Evolutionary conservation across 1,140 invertebrate genomes (phyloP).

Genomic region (Drosophila murphyi): DNA sequence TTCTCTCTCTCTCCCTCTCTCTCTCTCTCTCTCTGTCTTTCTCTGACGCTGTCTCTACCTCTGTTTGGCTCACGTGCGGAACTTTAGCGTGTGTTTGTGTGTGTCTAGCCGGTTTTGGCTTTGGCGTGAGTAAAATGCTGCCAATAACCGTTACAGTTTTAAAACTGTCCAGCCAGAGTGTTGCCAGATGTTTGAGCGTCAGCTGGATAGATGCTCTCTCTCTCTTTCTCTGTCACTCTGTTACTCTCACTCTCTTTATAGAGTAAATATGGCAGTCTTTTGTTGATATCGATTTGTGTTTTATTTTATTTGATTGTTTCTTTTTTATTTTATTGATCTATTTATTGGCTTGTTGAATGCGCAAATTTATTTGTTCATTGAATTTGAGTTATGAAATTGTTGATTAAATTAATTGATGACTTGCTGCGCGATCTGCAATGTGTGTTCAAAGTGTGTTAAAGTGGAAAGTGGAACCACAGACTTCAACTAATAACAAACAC

Average conservation of each 20-base stretch:
- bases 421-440: constrained; percentile 54
- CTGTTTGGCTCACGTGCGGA: background rate
- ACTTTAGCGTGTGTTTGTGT: background rate
- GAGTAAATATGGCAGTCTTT: constrained; percentile 1
- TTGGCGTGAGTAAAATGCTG: constrained; percentile 71
- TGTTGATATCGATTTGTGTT: constrained; percentile 13
- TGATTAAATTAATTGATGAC: constrained; percentile 77
- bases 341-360: constrained; percentile 65
- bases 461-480: too few species aligned
- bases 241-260: background rate
- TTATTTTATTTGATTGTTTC: constrained; percentile 32
- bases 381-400: constrained; percentile 70
- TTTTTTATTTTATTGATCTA: constrained; percentile 68
- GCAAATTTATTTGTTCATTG: constrained; percentile 82
- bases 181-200: constrained; percentile 63
- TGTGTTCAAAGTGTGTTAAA: constrained; percentile 10
- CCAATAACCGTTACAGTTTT: constrained; percentile 68
- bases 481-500: constrained; percentile 4
- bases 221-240: background rate
- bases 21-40: background rate
- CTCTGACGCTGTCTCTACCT: background rate
- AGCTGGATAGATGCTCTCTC: background rate
- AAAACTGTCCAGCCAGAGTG: constrained; percentile 27
- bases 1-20: background rate
- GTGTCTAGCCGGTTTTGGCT: constrained; percentile 19